Base-by-base conservation (phyloP, 1,140 invertebrate genomes). In the Wasmannia auropunctata region DNA sequence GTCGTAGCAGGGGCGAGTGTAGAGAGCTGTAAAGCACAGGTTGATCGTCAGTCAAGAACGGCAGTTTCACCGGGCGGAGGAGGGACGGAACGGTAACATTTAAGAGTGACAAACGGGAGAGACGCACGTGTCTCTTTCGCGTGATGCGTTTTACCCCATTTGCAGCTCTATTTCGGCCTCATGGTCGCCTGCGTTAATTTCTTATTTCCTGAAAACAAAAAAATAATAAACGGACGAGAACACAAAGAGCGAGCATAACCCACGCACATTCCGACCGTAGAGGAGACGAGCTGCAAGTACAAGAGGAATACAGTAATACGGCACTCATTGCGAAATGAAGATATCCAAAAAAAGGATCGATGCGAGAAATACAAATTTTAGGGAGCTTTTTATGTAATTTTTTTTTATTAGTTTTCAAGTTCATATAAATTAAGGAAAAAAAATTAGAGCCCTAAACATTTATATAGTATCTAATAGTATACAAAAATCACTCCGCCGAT, bases 21-120 rank as follows among this genome's bases (percentile, higher is more conserved):
- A 89, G 62, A 89, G 25, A 87, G 87, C 88, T 89, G 86, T 54
- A 91, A 86, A 91, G 83, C 85, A 85, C 25, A 88, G 49, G 80
- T 60, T 56, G 86, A 88, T 81, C 56, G 22, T 91, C 54, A 76
- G 69, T 89, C 56, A 56, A 22, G 28, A 19, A 46, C 19, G 46
- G 43, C 19, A 72, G 4, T 37, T n/a, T 51, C 40, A 63, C 31
- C 70, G 46, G n/a, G 65, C 87, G n/a, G 25, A 56, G 14, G 6
- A 37, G 5, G n/a, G 54, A 49, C 81, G 58, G 81, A 56, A 81
- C 62, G 87, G 60, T 72, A 69, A 89, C 87, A 88, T 63, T 87
- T 58, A 88, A 86, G 54, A 86, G 62, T 28, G 58, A 69, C 25
- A 54, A 67, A 40, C 70, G 34, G 34, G n/a, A n/a, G n/a, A n/a